These are phyloP conservation scores for Phymatocera aterrima DNA, from an alignment of 2,888 invertebrate species.

Conservation along the genomic window DNA sequence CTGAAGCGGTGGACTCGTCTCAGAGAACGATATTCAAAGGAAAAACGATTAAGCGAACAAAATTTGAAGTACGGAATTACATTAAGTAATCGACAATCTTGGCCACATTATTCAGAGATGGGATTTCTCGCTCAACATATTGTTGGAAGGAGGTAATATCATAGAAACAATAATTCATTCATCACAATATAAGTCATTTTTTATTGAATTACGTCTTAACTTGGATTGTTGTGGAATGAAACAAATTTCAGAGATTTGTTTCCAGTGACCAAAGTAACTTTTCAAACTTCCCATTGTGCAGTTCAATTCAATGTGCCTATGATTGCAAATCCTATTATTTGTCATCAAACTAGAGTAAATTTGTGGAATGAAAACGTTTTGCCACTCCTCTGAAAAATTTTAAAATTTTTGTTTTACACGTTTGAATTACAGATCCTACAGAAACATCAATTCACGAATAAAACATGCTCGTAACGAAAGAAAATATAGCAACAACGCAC, in stretches of 20 bases:
- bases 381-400: too few relatives aligned
- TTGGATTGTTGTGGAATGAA: too few relatives aligned
- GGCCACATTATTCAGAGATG: conserved; percentile 9
- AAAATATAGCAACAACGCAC: background rate
- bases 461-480: background rate
- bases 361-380: too few relatives aligned
- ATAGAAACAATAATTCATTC: background rate
- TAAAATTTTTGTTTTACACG: background rate
- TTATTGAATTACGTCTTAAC: too few relatives aligned
- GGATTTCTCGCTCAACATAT: conserved; percentile 22
- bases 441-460: background rate
- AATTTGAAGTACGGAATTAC: background rate
- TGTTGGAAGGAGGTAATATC: conserved; percentile 7
- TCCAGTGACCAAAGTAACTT: too few relatives aligned
- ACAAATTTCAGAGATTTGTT: too few relatives aligned
- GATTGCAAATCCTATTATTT: too few relatives aligned
- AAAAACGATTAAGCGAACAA: conserved; percentile 12
- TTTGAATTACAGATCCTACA: conserved; percentile 1
- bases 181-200: too few relatives aligned
- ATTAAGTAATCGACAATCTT: background rate
- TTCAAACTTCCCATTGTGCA: too few relatives aligned
- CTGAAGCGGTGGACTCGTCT: conserved; percentile 22
- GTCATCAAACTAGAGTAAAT: too few relatives aligned
- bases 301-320: too few relatives aligned
- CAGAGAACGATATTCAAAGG: conserved; percentile 6